Percentiles rank a stretch among this genome's conserved stretches.
Evolutionary conservation across 2,888 invertebrate genomes (phyloP).

Genomic region (Lithophane leautieri): DNA sequence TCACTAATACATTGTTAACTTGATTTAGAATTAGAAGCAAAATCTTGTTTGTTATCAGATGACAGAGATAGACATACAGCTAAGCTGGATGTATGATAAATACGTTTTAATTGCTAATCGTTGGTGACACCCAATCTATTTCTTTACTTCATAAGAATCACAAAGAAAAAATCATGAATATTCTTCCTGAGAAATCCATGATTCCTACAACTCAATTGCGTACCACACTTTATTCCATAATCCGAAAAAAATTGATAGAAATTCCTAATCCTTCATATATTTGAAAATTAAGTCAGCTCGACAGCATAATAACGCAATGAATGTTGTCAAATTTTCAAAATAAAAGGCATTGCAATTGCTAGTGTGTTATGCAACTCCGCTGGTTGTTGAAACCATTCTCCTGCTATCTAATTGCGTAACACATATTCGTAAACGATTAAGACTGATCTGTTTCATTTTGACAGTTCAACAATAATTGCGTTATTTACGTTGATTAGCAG

Average conservation of each 20-base stretch:
- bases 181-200: not conserved
- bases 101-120: not conserved
- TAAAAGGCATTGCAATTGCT: too few species aligned
- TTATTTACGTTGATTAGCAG: too few species aligned
- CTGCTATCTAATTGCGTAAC: not conserved
- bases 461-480: too few species aligned
- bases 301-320: not conserved
- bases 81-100: not conserved
- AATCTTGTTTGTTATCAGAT: constrained; percentile 35
- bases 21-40: constrained; percentile 64
- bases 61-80: constrained; percentile 10
- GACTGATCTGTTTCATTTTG: too few species aligned
- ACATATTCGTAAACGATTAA: too few species aligned
- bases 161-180: not conserved
- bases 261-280: not conserved
- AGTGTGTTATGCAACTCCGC: too few species aligned
- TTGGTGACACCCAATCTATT: not conserved
- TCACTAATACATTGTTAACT: constrained; percentile 68
- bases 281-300: not conserved
- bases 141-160: not conserved
- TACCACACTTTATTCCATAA: not conserved
- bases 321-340: too few species aligned
- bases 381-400: not conserved
- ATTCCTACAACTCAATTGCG: not conserved
- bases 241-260: not conserved